Percentiles rank a stretch among this genome's conserved stretches.
Evolutionary conservation across 2,113 vertebrate genomes (phyloP).

Genomic region (Cryptomyrus ogoouensis): DNA sequence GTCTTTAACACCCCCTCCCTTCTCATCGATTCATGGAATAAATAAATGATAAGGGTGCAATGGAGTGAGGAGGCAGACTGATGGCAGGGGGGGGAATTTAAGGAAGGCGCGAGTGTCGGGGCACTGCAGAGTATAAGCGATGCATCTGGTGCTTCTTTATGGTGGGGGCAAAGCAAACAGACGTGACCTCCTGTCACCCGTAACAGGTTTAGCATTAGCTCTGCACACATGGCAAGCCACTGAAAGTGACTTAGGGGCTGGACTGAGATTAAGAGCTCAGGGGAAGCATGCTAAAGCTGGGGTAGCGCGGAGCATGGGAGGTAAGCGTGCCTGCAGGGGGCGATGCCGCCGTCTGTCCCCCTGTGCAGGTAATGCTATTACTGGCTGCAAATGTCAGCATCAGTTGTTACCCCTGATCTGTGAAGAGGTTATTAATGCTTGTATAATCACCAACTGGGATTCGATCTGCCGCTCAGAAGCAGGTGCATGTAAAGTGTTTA

Average conservation of each 20-base stretch:
- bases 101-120: constrained; percentile 56
- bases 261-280: not conserved
- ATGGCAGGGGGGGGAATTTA: constrained; percentile 60
- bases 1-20: constrained; percentile 50
- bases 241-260: constrained; percentile 47
- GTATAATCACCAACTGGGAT: not conserved
- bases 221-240: constrained; percentile 49
- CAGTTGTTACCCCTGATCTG: not conserved
- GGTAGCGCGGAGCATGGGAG: not conserved
- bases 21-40: constrained; percentile 40
- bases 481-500: not conserved
- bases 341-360: not conserved
- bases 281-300: not conserved
- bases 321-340: not conserved
- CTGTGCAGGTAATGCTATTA: not conserved
- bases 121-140: constrained; percentile 62
- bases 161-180: constrained; percentile 43
- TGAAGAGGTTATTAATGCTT: not conserved
- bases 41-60: constrained; percentile 66
- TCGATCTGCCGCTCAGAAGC: not conserved
- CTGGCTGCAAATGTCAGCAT: not conserved
- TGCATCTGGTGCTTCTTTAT: constrained; percentile 65
- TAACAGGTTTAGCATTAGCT: constrained; percentile 58
- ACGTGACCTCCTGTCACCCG: constrained; percentile 35
- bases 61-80: constrained; percentile 62